Evolutionary conservation across 1,140 invertebrate genomes (phyloP), one percentile per base, ranked within the genome.

Genomic region (Drosophila orena): DNA sequence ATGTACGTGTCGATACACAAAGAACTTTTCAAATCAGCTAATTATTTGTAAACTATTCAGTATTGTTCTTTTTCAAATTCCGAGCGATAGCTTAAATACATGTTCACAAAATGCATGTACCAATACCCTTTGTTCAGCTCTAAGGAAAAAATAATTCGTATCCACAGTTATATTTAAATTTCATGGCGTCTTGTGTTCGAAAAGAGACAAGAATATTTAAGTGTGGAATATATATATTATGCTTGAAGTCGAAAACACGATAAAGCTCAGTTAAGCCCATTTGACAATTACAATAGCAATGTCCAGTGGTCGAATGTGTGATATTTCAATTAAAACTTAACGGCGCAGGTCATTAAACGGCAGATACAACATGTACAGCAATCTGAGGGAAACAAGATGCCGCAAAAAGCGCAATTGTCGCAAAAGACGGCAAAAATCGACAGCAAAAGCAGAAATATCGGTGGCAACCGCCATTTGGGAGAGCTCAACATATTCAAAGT

Each of bases 281-380:
- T 15, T 15, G 38, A 40, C 66, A 61, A 66, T 40, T 62, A 44
- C 58, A 78, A 61, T 59, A 52, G 42, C 66, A 76, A 58, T 61
- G 77, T 62, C 22, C 55, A 58, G 60, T 59, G 43, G 43, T 49
- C 59, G 60, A 79, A 79, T 88, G 75, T 88, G 83, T 88, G 83
- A 88, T 89, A 88, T 88, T 89, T 88, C 83, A 88, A 89, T 88
- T 88, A 79, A 88, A 88, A 72, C 34, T 49, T 88, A 88, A 88
- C 79, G 79, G 84, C 66, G 55, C 75, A 72, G 89, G 84, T 89
- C 79, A 83, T 88, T 89, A 77, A 88, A 88, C 78, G 66, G 66
- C 83, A 79, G 59, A 83, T 61, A 77, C 76, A 77, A 68, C 66
- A 55, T 70, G 57, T 55, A 61, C 24, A 61, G 50, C 50, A 35